Conservation (phyloP, 1,140 invertebrate species). For the Drosophila tropicalis region DNA sequence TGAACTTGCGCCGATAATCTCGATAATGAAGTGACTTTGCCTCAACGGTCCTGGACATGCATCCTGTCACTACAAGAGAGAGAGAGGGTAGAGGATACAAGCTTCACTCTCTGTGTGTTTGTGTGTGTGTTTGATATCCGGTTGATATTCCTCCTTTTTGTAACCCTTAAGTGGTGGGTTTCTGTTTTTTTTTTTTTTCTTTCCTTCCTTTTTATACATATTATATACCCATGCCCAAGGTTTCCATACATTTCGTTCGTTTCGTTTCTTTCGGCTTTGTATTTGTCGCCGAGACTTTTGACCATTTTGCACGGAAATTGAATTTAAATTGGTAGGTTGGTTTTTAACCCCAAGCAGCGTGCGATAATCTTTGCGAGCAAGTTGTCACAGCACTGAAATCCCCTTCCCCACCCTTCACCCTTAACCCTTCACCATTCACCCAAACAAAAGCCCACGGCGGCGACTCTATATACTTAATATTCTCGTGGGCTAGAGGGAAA, state of each 20-base stretch:
- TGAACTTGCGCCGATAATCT: constrained; percentile 81
- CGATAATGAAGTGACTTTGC: constrained; percentile 81
- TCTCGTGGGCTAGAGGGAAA: not conserved
- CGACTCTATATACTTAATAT: constrained; percentile 15
- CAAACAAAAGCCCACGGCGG: constrained; percentile 7
- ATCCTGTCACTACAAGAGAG: constrained; percentile 45
- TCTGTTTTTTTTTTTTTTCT: constrained; percentile 54
- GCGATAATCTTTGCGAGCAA: constrained; percentile 68
- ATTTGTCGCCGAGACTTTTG: constrained; percentile 71
- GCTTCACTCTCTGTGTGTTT: constrained; percentile 46
- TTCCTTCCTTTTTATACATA: constrained; percentile 41
- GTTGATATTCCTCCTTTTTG: constrained; percentile 51
- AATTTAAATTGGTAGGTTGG: constrained; percentile 78
- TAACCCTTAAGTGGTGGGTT: constrained; percentile 76
- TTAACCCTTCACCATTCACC: not conserved
- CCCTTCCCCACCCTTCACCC: constrained; percentile 7
- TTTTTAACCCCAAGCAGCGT: constrained; percentile 74
- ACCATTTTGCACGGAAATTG: constrained; percentile 81
- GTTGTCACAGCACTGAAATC: constrained; percentile 18
- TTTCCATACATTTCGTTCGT: constrained; percentile 10
- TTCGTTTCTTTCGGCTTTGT: constrained; percentile 34
- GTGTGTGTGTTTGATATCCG: constrained; percentile 62
- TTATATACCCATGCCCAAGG: constrained; percentile 26
- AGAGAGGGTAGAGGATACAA: constrained; percentile 12
- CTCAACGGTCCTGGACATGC: constrained; percentile 63